Conservation (phyloP, 2,113 vertebrate genomes). For the Elephantulus edwardii region DNA sequence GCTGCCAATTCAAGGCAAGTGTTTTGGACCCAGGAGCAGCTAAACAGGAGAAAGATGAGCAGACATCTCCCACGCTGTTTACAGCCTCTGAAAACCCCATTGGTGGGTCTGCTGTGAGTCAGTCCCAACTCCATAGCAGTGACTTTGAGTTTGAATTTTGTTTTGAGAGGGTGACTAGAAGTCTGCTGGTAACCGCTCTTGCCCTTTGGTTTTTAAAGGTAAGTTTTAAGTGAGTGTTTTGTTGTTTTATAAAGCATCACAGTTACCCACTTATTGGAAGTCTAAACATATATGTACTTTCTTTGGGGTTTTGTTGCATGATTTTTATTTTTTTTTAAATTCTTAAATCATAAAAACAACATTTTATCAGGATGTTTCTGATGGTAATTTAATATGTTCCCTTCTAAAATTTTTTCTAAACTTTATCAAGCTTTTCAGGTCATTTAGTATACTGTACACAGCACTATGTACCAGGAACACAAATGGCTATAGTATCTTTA, state of each 20-base stretch:
- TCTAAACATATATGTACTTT: not conserved
- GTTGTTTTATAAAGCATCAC: not conserved
- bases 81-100: no score
- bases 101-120: no score
- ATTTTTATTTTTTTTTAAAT: not conserved
- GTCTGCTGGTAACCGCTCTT: not conserved
- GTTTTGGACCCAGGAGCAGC: no score
- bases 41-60: no score
- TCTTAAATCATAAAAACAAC: not conserved
- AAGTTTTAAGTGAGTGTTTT: constrained; percentile 43
- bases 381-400: not conserved
- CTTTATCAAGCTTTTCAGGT: not conserved
- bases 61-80: no score
- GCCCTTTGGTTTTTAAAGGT: constrained; percentile 53
- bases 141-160: no score
- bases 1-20: no score
- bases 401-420: not conserved
- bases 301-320: not conserved
- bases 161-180: no score
- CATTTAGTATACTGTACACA: not conserved
- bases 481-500: not conserved
- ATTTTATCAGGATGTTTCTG: not conserved
- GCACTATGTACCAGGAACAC: not conserved
- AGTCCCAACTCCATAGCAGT: no score
- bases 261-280: not conserved